Base-by-base conservation (phyloP, 2,888 invertebrate species). In the Zaprionus bogoriensis region DNA sequence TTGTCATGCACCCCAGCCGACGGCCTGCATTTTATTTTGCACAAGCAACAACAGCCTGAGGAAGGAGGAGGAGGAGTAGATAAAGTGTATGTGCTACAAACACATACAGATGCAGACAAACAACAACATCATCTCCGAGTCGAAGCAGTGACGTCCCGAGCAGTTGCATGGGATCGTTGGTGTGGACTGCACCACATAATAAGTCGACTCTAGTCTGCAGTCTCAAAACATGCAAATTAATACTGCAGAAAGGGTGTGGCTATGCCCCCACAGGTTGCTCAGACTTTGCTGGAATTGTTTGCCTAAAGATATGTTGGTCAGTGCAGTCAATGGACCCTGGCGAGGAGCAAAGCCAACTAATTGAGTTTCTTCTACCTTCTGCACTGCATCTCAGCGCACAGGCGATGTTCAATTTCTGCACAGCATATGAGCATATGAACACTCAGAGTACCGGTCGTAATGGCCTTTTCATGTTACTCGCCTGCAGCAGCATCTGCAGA, bases 31-130 rank as follows among this genome's bases (percentile, higher is more conserved):
- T 55, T 59, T 44, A 55, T 74, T 64, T 71, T 67, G 76, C 69
- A 75, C 63, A 71, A 73, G 65, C 61, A 77, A 60, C 51, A 50
- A 38, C 67, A 75, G 63, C 67, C 70, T 28, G 28, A 5, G 9
- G 17, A 9, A 2, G 7, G 2, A 39, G 23, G n/a, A 32, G 17
- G 23, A 25, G 20, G n/a, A 47, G 66, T 61, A 74, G 67, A 86
- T 85, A 79, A 76, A 83, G 70, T 64, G 76, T 85, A 65, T 85
- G n/a, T n/a, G 63, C 71, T 32, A 57, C 60, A 72, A 66, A 63
- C 55, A 75, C 71, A 77, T 59, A 74, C 58, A 70, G 62, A 72
- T 70, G 78, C 61, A 67, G 83, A 60, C 65, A 85, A 83, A 60
- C 62, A 76, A 60, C 54, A 59, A 19, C 54, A 60, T 45, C 54